Conservation (phyloP, 2,888 invertebrate species). For the Seira ritae region DNA sequence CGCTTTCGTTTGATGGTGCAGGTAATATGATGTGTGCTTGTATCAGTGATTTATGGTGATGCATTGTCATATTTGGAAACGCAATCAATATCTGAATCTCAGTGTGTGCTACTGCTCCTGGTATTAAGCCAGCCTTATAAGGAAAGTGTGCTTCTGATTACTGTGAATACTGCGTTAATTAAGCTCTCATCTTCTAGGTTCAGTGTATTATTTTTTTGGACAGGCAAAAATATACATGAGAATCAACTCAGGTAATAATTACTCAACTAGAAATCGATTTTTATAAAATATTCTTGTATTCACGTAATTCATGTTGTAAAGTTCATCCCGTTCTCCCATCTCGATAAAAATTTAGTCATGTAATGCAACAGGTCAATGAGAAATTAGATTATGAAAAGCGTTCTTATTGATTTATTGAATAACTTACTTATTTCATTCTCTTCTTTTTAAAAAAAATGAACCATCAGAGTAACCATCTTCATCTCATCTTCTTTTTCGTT, state of each 20-base stretch:
- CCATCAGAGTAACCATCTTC: no score
- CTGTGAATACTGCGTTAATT: not conserved
- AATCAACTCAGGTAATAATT: not conserved
- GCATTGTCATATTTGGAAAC: slow-evolving; percentile 31
- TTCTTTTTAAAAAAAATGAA: no score
- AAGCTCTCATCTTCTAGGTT: no score
- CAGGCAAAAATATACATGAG: not conserved
- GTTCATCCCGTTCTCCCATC: not conserved
- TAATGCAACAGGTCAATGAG: not conserved
- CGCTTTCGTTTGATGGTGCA: no score
- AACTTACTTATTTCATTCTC: no score
- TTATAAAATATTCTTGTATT: not conserved
- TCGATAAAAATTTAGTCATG: not conserved
- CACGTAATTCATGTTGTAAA: not conserved
- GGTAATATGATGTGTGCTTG: no score
- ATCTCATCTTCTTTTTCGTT: not conserved
- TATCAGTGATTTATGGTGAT: slow-evolving; percentile 43
- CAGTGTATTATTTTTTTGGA: no score
- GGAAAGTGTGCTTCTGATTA: not conserved
- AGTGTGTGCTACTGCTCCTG: slow-evolving; percentile 16
- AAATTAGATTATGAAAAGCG: not conserved
- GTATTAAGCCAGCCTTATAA: not conserved
- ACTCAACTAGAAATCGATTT: not conserved
- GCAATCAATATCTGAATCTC: slow-evolving; percentile 31
- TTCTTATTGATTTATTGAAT: not conserved